Conservation (phyloP, 1,140 invertebrate species). For the Eupristina koningsbergeri region DNA sequence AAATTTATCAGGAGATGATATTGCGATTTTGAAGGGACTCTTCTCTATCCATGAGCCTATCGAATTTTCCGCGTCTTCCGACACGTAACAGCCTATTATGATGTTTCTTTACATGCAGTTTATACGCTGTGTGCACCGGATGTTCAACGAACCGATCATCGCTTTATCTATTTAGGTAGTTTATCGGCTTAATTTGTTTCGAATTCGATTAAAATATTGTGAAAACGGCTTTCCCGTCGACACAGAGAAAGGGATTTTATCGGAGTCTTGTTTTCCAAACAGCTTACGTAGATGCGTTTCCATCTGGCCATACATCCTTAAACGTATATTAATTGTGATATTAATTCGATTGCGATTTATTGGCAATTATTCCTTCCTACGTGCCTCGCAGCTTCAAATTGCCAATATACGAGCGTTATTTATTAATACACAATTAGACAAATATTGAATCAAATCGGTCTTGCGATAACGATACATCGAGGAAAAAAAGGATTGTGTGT, state of each 20-base stretch:
- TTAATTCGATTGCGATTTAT: background rate
- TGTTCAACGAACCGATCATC: background rate
- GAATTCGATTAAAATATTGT: background rate
- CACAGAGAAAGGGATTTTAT: background rate
- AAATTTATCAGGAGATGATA: background rate
- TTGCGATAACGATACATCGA: background rate
- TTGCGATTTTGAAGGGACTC: background rate
- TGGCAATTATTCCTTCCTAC: background rate
- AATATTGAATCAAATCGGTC: background rate
- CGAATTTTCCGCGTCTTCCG: background rate
- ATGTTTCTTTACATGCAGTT: background rate
- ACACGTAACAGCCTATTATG: background rate
- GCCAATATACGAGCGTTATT: background rate
- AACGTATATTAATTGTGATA: background rate
- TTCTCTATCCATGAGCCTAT: background rate
- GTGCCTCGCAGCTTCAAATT: background rate
- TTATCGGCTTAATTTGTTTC: slow-evolving; percentile 19
- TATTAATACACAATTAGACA: background rate
- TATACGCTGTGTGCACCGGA: background rate
- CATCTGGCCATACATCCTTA: background rate
- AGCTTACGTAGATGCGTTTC: background rate
- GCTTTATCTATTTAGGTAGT: background rate
- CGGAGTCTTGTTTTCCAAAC: background rate
- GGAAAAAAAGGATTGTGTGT: background rate
- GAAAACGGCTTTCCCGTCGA: background rate